phyloP scores from a whole-genome alignment of 2,797 vertebrate genomes.

The Pseudochirops cupreus region DNA sequence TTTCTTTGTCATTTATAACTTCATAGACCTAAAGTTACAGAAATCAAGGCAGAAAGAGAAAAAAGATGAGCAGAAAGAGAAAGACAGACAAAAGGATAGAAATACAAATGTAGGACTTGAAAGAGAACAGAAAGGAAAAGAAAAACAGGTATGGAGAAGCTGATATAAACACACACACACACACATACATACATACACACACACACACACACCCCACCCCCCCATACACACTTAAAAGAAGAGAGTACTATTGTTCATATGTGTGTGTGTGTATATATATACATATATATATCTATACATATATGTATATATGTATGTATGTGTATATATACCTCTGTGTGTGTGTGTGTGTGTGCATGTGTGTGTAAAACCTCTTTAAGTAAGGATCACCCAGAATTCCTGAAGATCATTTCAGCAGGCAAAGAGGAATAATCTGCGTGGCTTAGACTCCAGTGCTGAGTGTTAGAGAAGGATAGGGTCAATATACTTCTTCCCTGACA shows the following conservation, averaged over 20 bases:
- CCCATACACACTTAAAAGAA: neutral
- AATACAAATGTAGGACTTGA: neutral
- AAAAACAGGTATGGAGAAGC: neutral
- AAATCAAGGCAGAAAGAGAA: neutral
- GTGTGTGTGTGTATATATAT: no score
- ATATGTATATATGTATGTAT: no score
- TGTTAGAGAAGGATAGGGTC: neutral
- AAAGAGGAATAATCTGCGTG: neutral
- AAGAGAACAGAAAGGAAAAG: neutral
- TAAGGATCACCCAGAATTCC: neutral
- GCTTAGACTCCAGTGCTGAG: neutral
- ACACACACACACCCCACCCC: neutral
- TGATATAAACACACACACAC: neutral
- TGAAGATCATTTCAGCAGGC: neutral
- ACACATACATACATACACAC: neutral
- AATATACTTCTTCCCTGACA: neutral
- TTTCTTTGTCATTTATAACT: neutral
- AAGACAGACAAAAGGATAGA: neutral
- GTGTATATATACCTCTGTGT: no score
- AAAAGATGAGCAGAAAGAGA: neutral
- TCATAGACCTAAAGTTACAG: neutral
- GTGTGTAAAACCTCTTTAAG: neutral
- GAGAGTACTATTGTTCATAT: neutral
- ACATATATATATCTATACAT: no score
- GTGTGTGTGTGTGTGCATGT: no score